A percentile compares a stretch with the other conserved stretches of the same genome.
phyloP scores from a whole-genome alignment of 2,888 invertebrate genomes.

The Cremastobaeus sp. region DNA sequence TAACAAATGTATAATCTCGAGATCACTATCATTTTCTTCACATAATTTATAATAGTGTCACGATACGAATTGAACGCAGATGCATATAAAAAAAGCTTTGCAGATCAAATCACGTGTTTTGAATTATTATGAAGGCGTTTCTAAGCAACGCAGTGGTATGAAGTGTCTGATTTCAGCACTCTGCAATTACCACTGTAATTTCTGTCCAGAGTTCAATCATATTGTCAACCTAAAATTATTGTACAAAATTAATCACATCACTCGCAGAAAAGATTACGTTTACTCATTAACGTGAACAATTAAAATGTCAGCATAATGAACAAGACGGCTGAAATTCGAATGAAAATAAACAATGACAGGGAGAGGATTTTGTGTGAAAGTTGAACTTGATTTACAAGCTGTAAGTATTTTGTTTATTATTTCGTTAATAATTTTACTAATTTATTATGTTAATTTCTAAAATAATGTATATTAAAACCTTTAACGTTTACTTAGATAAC shows the following conservation, averaged over 20 bases:
- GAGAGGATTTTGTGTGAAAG: slow-evolving; percentile 73
- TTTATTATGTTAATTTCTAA: not conserved
- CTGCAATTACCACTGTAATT: not conserved
- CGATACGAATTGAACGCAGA: no score
- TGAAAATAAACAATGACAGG: slow-evolving; percentile 67
- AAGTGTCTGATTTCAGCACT: slow-evolving; percentile 23
- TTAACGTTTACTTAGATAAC: slow-evolving; percentile 81
- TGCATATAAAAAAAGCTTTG: not conserved
- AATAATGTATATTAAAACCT: not conserved
- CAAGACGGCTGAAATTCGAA: not conserved
- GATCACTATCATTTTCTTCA: not conserved
- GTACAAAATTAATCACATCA: not conserved
- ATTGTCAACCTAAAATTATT: not conserved
- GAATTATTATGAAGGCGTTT: slow-evolving; percentile 13
- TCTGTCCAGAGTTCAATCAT: not conserved
- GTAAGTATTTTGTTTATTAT: no score
- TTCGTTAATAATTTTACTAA: no score
- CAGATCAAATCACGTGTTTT: slow-evolving; percentile 10
- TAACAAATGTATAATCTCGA: no score
- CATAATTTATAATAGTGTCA: not conserved
- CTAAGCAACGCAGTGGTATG: slow-evolving; percentile 14
- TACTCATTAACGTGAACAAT: not conserved
- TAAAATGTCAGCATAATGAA: slow-evolving; percentile 43
- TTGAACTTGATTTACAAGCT: slow-evolving; percentile 74
- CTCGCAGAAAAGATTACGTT: not conserved